A percentile compares a stretch with the other conserved stretches of the same genome.
These are phyloP conservation scores for Ridgeia piscesae DNA, from an alignment of 1,140 invertebrate species.

Conservation along the genomic window DNA sequence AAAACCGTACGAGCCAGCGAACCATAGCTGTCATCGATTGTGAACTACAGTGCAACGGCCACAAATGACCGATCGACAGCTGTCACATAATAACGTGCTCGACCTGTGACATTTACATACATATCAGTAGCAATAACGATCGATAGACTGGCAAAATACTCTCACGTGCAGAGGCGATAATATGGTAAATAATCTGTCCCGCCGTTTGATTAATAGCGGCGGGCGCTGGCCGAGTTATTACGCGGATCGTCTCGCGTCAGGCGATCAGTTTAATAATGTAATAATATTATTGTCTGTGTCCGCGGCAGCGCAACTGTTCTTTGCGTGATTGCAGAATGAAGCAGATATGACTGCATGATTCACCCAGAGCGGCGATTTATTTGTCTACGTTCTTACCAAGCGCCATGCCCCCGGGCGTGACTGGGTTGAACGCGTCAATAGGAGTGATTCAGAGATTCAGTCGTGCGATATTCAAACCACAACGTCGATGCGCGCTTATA, in stretches of 20 bases:
- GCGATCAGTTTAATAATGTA: not conserved
- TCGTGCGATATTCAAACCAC: not conserved
- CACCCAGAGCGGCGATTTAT: not conserved
- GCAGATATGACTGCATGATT: not conserved
- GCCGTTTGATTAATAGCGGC: not conserved
- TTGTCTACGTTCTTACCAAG: not conserved
- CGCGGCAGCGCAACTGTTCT: not conserved
- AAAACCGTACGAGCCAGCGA: too few relatives aligned
- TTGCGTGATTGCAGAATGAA: not conserved
- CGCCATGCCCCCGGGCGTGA: not conserved
- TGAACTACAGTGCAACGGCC: not conserved
- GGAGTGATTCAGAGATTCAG: too few relatives aligned
- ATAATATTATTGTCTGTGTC: not conserved
- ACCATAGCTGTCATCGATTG: not conserved
- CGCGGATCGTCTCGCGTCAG: not conserved
- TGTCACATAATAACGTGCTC: not conserved
- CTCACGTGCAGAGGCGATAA: not conserved
- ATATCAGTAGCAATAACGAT: not conserved
- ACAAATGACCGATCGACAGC: not conserved
- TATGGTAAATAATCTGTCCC: not conserved
- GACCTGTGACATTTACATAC: not conserved
- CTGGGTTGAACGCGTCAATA: too few relatives aligned
- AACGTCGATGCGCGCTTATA: not conserved
- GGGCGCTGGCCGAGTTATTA: not conserved
- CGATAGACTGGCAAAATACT: not conserved